Evolutionary conservation across 2,888 invertebrate species (phyloP).

Genomic region (Disparrhopalites patrizii): DNA sequence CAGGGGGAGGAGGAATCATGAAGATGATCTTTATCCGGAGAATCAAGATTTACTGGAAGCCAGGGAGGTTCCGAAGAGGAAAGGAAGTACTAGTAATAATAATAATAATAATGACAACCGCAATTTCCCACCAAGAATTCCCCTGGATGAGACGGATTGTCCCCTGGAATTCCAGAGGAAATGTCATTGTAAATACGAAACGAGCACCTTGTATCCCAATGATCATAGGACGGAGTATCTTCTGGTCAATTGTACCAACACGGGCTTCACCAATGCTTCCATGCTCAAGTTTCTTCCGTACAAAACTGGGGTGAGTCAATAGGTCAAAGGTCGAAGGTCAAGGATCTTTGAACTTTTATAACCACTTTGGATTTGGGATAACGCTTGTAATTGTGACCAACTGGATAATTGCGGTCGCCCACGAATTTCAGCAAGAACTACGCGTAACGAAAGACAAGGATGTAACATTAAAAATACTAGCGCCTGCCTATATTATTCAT

Average conservation of each 20-base stretch:
- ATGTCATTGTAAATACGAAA: slow-evolving; percentile 10
- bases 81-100: background rate
- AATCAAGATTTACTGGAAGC: background rate
- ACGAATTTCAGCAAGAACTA: too few relatives aligned
- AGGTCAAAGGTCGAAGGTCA: background rate
- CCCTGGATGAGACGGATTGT: slow-evolving; percentile 9
- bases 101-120: background rate
- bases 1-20: background rate
- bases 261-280: slow-evolving; percentile 59
- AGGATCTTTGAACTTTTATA: background rate
- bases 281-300: slow-evolving; percentile 62
- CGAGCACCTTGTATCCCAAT: background rate
- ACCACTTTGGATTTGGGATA: background rate
- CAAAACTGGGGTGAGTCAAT: slow-evolving; percentile 57
- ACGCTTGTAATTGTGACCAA: too few relatives aligned
- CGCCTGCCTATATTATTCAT: too few relatives aligned
- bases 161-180: slow-evolving; percentile 11
- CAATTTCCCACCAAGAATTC: background rate
- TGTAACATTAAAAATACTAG: too few relatives aligned
- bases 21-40: background rate
- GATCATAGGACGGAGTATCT: background rate
- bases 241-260: slow-evolving; percentile 65
- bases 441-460: too few relatives aligned
- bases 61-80: background rate
- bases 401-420: too few relatives aligned